Conservation (phyloP, 2,113 vertebrate species). For the Larimichthys polyactis region DNA sequence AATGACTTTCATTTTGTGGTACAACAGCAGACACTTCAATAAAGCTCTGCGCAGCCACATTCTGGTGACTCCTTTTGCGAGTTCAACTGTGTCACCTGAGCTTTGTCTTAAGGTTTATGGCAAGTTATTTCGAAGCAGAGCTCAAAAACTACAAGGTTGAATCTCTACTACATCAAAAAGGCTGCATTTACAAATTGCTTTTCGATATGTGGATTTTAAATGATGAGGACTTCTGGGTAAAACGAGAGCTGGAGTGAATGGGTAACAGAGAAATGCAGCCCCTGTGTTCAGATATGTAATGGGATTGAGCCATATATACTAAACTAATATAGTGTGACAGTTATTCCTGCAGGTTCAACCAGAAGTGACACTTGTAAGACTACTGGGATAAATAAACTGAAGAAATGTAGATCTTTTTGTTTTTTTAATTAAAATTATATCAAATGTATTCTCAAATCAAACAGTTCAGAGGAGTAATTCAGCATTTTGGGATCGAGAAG, state of each 20-base stretch:
- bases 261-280: slow-evolving; percentile 71
- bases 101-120: slow-evolving; percentile 25
- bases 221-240: slow-evolving; percentile 64
- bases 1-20: slow-evolving; percentile 71
- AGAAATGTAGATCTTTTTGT: too few species aligned
- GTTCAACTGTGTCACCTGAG: slow-evolving; percentile 40
- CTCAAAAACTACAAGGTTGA: neutral
- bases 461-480: neutral
- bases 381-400: too few species aligned
- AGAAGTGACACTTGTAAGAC: too few species aligned
- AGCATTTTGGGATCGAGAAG: neutral
- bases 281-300: slow-evolving; percentile 25
- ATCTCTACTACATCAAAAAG: slow-evolving; percentile 6
- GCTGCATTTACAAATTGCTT: slow-evolving; percentile 16
- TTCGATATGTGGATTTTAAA: neutral
- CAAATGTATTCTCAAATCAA: neutral
- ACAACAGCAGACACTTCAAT: slow-evolving; percentile 53
- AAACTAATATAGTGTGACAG: neutral
- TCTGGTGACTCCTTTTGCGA: slow-evolving; percentile 17
- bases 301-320: neutral
- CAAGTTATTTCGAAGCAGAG: neutral
- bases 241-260: slow-evolving; percentile 62
- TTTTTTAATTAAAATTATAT: too few species aligned
- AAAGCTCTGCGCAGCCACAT: slow-evolving; percentile 42
- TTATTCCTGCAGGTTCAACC: too few species aligned